Percentiles rank a stretch among this genome's conserved stretches.
Evolutionary conservation across 1,140 invertebrate genomes (phyloP).

Genomic region (Chelonus insularis): DNA sequence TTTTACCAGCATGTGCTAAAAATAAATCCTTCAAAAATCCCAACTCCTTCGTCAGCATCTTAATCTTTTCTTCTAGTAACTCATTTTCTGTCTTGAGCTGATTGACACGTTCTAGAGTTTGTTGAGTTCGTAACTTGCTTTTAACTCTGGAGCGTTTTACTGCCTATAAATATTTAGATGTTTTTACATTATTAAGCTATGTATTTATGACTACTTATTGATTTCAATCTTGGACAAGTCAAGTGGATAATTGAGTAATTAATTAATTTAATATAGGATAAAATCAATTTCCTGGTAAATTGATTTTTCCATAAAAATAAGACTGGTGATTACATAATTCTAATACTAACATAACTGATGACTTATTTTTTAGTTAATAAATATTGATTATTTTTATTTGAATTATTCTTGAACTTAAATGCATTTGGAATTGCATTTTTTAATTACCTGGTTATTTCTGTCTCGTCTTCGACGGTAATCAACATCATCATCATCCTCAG

Average conservation of each 20-base stretch:
- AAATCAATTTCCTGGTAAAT: no score
- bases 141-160: conserved; percentile 88
- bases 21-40: conserved; percentile 88
- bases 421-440: conserved; percentile 22
- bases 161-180: conserved; percentile 74
- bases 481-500: conserved; percentile 71
- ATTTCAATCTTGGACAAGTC: no score
- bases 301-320: no score
- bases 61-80: conserved; percentile 82
- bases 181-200: no score
- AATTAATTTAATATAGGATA: no score
- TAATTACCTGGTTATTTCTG: conserved; percentile 77
- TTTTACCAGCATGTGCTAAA: conserved; percentile 73
- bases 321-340: no score
- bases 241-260: no score
- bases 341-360: no score
- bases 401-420: no score
- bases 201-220: no score
- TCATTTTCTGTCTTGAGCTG: conserved; percentile 82
- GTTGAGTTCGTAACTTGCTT: conserved; percentile 78
- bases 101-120: conserved; percentile 78
- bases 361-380: no score
- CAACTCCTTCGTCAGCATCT: conserved; percentile 81
- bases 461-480: conserved; percentile 80
- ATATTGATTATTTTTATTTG: conserved; percentile 7